Evolutionary conservation across 2,797 vertebrate genomes (phyloP).

Genomic region (Sebastes melanostomus): DNA sequence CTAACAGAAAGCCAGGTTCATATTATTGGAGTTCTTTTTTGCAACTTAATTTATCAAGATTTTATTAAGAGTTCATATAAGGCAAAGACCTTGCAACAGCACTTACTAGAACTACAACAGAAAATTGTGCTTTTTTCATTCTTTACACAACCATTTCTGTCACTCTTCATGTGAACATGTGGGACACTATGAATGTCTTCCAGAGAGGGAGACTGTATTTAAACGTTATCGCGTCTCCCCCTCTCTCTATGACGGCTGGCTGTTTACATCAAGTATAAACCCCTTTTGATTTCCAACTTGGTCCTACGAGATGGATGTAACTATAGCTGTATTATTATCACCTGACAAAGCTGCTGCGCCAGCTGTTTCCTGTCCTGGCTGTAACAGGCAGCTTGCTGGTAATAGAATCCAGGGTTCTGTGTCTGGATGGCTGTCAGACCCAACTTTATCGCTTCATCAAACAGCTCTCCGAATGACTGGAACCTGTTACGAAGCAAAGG

Average conservation of each 20-base stretch:
- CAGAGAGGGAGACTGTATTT: neutral
- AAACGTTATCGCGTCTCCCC: neutral
- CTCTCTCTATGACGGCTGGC: neutral
- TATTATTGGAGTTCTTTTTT: neutral
- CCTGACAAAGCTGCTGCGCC: conserved; percentile 85
- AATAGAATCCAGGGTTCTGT: conserved; percentile 99
- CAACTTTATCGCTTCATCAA: conserved; percentile 98
- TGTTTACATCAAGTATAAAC: neutral
- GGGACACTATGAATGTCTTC: neutral
- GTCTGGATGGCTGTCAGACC: conserved; percentile 97
- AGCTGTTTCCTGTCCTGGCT: conserved; percentile 93
- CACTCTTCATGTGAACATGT: neutral
- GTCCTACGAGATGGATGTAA: neutral
- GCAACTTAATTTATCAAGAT: neutral
- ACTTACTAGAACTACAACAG: neutral
- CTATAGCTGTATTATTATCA: conserved; percentile 38
- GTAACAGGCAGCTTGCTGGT: conserved; percentile 96
- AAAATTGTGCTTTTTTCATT: neutral
- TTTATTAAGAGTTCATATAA: neutral
- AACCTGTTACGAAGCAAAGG: conserved; percentile 81
- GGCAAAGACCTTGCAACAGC: neutral
- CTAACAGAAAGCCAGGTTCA: neutral
- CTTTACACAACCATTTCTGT: neutral
- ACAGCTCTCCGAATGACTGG: conserved; percentile 97
- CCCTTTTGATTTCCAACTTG: neutral